phyloP scores from a whole-genome alignment of 92 coral and sea anemone genomes.

The Epizoanthus fatuus region DNA sequence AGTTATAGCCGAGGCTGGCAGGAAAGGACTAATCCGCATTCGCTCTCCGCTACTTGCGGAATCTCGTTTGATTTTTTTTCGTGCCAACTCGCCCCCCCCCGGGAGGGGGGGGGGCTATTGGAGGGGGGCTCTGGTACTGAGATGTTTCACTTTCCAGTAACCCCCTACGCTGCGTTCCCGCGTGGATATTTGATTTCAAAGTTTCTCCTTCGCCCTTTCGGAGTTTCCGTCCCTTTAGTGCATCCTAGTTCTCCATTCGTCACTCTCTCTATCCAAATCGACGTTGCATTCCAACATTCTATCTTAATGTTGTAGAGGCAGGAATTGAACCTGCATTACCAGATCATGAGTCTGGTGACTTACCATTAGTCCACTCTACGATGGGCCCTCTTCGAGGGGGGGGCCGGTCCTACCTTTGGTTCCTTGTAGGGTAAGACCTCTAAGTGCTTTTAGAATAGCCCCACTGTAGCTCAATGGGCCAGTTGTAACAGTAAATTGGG shows the following conservation, averaged over 20 bases:
- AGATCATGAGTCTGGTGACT: constrained; percentile 94
- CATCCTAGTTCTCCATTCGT: constrained; percentile 82
- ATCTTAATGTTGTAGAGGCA: constrained; percentile 75
- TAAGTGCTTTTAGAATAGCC: constrained; percentile 49
- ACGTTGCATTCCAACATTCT: constrained; percentile 40
- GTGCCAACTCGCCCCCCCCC: constrained; percentile 60
- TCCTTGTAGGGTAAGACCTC: no score
- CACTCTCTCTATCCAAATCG: constrained; percentile 62
- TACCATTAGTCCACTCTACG: constrained; percentile 87
- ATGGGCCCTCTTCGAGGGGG: constrained; percentile 30
- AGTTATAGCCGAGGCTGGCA: background rate
- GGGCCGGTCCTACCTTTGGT: no score
- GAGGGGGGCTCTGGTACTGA: constrained; percentile 74
- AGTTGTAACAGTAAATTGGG: constrained; percentile 67
- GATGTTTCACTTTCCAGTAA: constrained; percentile 82
- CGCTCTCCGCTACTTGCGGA: constrained; percentile 93
- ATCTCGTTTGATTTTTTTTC: constrained; percentile 86
- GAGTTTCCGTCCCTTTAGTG: constrained; percentile 78
- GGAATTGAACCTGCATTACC: constrained; percentile 95
- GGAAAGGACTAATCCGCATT: constrained; percentile 75
- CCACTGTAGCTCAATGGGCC: constrained; percentile 71
- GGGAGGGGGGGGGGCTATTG: constrained; percentile 17
- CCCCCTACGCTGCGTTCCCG: constrained; percentile 75
- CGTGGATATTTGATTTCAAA: constrained; percentile 71
- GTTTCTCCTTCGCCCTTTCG: constrained; percentile 84